Percentiles rank a stretch among this genome's conserved stretches.
Conservation (phyloP, 2,888 invertebrate species). For the Ferrisia virgata region DNA sequence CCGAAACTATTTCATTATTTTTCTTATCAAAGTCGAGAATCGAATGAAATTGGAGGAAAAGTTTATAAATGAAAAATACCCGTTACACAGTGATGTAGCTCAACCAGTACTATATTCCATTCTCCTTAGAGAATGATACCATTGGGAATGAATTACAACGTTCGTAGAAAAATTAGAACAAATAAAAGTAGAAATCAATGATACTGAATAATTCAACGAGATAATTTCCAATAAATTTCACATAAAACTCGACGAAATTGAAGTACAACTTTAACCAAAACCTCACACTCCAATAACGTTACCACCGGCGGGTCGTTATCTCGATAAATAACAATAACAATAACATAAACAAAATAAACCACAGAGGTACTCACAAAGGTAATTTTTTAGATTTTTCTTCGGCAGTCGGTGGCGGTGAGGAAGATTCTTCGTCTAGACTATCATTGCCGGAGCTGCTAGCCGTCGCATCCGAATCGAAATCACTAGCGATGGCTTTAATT, state of each 20-base stretch:
- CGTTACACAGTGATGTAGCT: too few species aligned
- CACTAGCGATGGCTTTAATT: conserved; percentile 46
- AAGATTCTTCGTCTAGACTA: conserved; percentile 46
- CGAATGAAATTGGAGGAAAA: too few species aligned
- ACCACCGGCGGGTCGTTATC: neutral
- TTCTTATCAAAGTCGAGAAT: too few species aligned
- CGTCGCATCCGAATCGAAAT: conserved; percentile 48
- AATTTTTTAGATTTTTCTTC: conserved; percentile 42
- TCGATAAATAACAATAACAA: neutral
- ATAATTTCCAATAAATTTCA: neutral
- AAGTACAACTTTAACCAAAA: neutral
- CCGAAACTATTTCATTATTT: neutral
- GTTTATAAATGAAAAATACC: too few species aligned
- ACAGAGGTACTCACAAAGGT: conserved; percentile 42
- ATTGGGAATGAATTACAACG: too few species aligned
- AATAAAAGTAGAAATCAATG: neutral
- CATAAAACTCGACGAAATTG: neutral
- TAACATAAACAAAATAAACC: neutral
- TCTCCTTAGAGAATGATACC: too few species aligned
- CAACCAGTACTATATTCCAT: too few species aligned
- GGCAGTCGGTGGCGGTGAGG: neutral
- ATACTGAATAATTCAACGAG: neutral
- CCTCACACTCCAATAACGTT: neutral
- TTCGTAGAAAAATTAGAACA: too few species aligned
- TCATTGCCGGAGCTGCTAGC: conserved; percentile 48